Conservation (phyloP, 30 jellyfish, hydroid and myxozoan genomes). For the Aurelia sp. region DNA sequence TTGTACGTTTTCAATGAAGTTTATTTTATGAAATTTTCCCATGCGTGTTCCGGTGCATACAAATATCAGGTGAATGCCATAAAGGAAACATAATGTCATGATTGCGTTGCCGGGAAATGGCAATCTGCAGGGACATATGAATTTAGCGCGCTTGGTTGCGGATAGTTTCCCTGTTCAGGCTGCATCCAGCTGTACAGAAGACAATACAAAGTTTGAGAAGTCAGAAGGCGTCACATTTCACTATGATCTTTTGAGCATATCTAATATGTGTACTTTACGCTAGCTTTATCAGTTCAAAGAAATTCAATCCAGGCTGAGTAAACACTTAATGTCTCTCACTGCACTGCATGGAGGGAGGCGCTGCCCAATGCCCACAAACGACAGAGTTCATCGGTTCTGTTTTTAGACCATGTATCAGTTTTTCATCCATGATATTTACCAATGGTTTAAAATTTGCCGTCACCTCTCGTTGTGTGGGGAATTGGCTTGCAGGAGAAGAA, state of each 20-base stretch:
- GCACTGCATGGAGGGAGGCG: background rate
- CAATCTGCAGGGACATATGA: slow-evolving; percentile 12
- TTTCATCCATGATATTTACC: background rate
- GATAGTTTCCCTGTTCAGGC: slow-evolving; percentile 30
- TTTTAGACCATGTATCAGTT: too few species aligned
- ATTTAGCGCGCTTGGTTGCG: slow-evolving; percentile 56
- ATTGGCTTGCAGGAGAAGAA: too few species aligned
- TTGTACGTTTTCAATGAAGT: slow-evolving; percentile 56
- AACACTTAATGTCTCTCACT: background rate
- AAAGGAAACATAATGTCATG: background rate
- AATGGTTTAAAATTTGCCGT: too few species aligned
- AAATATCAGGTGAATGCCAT: slow-evolving; percentile 8
- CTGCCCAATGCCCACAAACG: background rate
- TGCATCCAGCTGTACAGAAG: slow-evolving; percentile 53
- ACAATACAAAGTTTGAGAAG: slow-evolving; percentile 37
- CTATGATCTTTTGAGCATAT: slow-evolving; percentile 67
- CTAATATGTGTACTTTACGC: slow-evolving; percentile 55
- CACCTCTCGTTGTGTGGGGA: too few species aligned
- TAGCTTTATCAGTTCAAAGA: slow-evolving; percentile 44
- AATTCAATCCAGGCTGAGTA: slow-evolving; percentile 17
- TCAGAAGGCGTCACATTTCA: slow-evolving; percentile 76
- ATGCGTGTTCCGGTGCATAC: slow-evolving; percentile 45
- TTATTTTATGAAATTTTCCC: slow-evolving; percentile 37
- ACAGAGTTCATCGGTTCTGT: background rate
- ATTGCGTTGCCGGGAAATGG: background rate